Conservation (phyloP, 2,113 vertebrate genomes). For the Poeciliopsis prolifica region DNA sequence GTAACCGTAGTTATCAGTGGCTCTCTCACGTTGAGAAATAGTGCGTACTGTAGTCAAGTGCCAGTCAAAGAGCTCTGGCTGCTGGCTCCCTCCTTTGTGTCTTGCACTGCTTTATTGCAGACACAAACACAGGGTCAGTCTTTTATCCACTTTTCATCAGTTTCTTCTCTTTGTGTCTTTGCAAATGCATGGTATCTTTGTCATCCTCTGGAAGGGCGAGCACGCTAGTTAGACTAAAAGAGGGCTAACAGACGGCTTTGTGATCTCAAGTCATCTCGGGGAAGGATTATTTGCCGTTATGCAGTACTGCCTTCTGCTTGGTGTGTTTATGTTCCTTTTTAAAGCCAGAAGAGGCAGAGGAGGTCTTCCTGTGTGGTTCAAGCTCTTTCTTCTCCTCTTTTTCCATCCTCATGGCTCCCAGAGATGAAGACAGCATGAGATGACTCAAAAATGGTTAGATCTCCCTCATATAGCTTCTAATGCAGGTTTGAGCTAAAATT, state of each 20-base stretch:
- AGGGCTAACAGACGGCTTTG: slow-evolving; percentile 34
- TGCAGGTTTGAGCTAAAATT: slow-evolving; percentile 8
- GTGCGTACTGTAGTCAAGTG: slow-evolving; percentile 55
- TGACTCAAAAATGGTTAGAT: slow-evolving; percentile 51
- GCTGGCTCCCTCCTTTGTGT: slow-evolving; percentile 14
- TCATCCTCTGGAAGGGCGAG: slow-evolving; percentile 11
- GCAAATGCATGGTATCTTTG: slow-evolving; percentile 16
- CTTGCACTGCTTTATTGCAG: not conserved
- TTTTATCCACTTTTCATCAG: slow-evolving; percentile 15
- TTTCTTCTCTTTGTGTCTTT: slow-evolving; percentile 23
- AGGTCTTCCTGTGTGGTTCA: slow-evolving; percentile 25
- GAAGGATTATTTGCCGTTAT: slow-evolving; percentile 29
- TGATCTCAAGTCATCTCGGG: slow-evolving; percentile 33
- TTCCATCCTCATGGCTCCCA: slow-evolving; percentile 32
- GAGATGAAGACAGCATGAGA: slow-evolving; percentile 43
- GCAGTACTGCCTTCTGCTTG: slow-evolving; percentile 12
- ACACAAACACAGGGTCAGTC: slow-evolving; percentile 16
- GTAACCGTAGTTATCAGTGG: slow-evolving; percentile 46
- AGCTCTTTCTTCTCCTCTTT: slow-evolving; percentile 42
- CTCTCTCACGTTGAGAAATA: slow-evolving; percentile 46
- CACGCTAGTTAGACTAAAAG: slow-evolving; percentile 19
- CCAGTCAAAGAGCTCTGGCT: slow-evolving; percentile 39
- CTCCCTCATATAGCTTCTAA: slow-evolving; percentile 9
- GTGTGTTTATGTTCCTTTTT: slow-evolving; percentile 30
- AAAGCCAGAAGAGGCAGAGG: slow-evolving; percentile 24